Conservation (phyloP, 37 sponge, comb jelly and placozoan species). For the Diacarnus erythraeanus region DNA sequence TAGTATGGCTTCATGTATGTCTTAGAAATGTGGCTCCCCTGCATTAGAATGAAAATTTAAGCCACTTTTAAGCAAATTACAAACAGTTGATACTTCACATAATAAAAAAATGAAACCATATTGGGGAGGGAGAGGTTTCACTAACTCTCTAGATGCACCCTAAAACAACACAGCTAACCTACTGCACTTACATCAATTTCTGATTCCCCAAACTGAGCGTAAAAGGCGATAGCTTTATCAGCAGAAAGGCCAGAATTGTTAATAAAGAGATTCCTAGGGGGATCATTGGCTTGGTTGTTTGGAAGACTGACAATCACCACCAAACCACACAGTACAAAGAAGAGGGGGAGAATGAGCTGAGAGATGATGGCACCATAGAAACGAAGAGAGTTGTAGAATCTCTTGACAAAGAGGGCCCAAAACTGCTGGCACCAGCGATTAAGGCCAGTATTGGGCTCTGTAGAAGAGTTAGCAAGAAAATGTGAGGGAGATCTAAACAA, state of each 20-base stretch:
- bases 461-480: too few species aligned
- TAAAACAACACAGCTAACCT: too few species aligned
- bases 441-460: conserved; percentile 10
- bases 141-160: too few species aligned
- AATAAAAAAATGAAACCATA: too few species aligned
- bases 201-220: conserved; percentile 8
- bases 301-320: conserved; percentile 23
- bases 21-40: too few species aligned
- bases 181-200: too few species aligned
- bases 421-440: conserved; percentile 9
- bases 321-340: conserved; percentile 77
- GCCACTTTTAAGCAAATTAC: too few species aligned
- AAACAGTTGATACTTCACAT: too few species aligned
- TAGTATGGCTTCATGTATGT: too few species aligned
- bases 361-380: conserved; percentile 73
- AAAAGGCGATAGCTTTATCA: not conserved
- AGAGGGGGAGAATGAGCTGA: conserved; percentile 85
- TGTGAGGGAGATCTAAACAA: too few species aligned
- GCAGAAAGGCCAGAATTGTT: conserved; percentile 4
- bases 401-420: conserved; percentile 63
- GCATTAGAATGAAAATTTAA: too few species aligned
- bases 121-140: too few species aligned
- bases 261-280: not conserved
- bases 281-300: conserved; percentile 13
- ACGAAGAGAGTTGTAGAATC: conserved; percentile 80